Conservation (phyloP, 2,797 vertebrate species). For the Chiloscyllium punctatum region DNA sequence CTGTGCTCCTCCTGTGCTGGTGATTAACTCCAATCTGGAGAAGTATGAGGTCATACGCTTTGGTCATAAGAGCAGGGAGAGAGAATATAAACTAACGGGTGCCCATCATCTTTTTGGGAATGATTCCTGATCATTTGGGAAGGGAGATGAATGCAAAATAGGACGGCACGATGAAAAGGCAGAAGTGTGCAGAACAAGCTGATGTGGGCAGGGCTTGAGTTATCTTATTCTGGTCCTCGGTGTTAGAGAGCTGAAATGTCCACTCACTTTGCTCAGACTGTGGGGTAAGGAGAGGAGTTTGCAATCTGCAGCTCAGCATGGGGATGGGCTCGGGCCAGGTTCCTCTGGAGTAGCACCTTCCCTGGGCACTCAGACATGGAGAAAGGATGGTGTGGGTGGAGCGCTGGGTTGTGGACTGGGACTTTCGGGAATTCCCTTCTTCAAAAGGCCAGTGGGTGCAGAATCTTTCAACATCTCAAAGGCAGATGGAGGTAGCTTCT, state of each 20-base stretch:
- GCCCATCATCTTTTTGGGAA: neutral
- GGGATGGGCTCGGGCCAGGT: neutral
- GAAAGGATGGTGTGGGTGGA: neutral
- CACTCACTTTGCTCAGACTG: neutral
- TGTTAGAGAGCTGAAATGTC: neutral
- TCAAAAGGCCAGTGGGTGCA: too few relatives aligned
- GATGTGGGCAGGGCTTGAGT: neutral
- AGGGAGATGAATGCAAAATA: neutral
- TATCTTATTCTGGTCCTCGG: neutral
- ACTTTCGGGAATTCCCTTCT: too few relatives aligned
- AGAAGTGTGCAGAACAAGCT: neutral
- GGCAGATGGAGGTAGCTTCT: too few relatives aligned
- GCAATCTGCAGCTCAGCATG: neutral
- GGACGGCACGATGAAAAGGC: neutral
- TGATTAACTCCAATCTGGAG: too few relatives aligned
- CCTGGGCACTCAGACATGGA: neutral
- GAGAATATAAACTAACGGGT: too few relatives aligned
- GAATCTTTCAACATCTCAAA: too few relatives aligned
- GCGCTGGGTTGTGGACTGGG: too few relatives aligned
- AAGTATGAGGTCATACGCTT: too few relatives aligned
- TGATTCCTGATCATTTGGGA: neutral
- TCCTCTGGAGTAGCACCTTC: neutral
- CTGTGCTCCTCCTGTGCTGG: too few relatives aligned
- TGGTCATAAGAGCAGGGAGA: too few relatives aligned
- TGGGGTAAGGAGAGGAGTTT: neutral